Conservation (phyloP, 2,888 invertebrate genomes). For the Digitonthophagus gazella region DNA sequence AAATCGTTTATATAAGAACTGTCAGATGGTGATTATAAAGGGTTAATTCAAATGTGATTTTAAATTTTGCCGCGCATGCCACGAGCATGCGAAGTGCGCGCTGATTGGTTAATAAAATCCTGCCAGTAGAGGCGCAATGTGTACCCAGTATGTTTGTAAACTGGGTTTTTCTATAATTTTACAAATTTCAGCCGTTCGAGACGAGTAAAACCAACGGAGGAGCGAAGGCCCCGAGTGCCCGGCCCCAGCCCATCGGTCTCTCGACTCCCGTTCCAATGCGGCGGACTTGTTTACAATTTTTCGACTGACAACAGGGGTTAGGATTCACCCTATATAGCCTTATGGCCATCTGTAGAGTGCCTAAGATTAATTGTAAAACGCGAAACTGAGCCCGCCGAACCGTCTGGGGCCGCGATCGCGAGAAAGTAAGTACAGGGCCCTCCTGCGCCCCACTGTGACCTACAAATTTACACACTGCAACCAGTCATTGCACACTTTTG, state of each 20-base stretch:
- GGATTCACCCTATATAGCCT: conserved; percentile 51
- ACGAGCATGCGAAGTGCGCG: conserved; percentile 15
- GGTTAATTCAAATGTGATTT: conserved; percentile 25
- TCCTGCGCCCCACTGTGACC: conserved; percentile 30
- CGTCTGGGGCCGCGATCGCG: conserved; percentile 33
- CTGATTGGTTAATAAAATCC: conserved; percentile 38
- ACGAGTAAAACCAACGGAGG: conserved; percentile 29
- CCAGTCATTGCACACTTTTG: conserved; percentile 28
- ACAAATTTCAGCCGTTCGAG: conserved; percentile 40
- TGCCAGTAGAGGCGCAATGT: conserved; percentile 51
- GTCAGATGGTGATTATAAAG: not conserved
- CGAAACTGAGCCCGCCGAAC: conserved; percentile 33
- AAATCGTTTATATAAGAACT: too few relatives aligned
- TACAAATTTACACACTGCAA: conserved; percentile 26
- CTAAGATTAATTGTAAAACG: conserved; percentile 38
- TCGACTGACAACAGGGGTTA: conserved; percentile 50
- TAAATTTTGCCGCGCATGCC: conserved; percentile 36
- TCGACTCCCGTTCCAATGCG: conserved; percentile 20
- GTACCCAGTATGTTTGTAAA: conserved; percentile 56
- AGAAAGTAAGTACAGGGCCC: conserved; percentile 37
- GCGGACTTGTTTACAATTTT: conserved; percentile 30
- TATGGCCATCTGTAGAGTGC: conserved; percentile 44
- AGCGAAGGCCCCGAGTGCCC: conserved; percentile 10
- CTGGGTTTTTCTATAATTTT: conserved; percentile 54
- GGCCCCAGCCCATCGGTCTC: not conserved